Evolutionary conservation across 1,140 invertebrate genomes (phyloP).

Genomic region (Drosophila truncata): DNA sequence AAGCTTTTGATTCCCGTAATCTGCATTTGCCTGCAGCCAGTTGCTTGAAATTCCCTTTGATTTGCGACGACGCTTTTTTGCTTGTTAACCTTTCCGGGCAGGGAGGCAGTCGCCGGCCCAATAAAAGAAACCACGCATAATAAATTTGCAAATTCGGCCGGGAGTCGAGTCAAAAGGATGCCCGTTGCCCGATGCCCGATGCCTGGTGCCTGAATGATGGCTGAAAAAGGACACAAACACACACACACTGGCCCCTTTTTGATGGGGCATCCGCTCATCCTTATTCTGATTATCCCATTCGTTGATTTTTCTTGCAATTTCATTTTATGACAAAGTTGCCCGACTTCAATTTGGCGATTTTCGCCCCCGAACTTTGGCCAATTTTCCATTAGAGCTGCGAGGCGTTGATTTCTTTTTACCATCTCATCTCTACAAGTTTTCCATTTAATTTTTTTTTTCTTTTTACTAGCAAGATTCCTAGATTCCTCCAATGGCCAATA

Average conservation of each 20-base stretch:
- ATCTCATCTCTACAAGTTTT: constrained; percentile 27
- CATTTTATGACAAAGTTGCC: constrained; percentile 72
- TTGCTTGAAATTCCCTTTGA: constrained; percentile 43
- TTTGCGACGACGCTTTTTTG: constrained; percentile 41
- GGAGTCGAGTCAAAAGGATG: constrained; percentile 18
- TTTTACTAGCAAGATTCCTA: constrained; percentile 39
- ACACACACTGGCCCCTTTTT: constrained; percentile 55
- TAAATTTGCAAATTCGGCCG: constrained; percentile 49
- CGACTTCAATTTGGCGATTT: constrained; percentile 71
- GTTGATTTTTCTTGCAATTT: constrained; percentile 69
- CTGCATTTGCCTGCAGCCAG: constrained; percentile 54
- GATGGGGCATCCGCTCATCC: constrained; percentile 36
- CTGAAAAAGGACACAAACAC: constrained; percentile 54
- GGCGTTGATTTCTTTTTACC: constrained; percentile 58
- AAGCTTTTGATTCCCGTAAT: constrained; percentile 51
- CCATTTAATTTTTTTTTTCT: constrained; percentile 3
- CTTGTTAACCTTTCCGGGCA: constrained; percentile 41
- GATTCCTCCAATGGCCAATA: constrained; percentile 17
- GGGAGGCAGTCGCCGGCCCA: constrained; percentile 20
- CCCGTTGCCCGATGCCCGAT: background rate
- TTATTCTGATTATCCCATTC: constrained; percentile 54
- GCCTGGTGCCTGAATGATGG: constrained; percentile 3
- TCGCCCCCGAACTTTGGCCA: constrained; percentile 30
- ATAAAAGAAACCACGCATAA: constrained; percentile 53
- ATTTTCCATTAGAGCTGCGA: constrained; percentile 64